Evolutionary conservation across 2,113 vertebrate species (phyloP).

Genomic region (Oenanthe melanoleuca): DNA sequence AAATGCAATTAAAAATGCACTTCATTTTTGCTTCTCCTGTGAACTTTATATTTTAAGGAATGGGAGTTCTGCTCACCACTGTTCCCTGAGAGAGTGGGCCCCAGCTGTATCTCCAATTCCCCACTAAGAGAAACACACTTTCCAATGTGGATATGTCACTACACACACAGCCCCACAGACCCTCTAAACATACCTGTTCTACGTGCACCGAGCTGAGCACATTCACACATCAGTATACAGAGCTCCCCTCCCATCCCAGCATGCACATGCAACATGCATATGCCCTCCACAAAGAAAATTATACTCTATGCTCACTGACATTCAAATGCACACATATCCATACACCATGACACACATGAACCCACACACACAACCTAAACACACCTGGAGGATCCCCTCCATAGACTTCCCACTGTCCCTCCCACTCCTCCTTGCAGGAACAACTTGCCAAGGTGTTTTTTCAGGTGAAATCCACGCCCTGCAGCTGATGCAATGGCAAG

Average conservation of each 20-base stretch:
- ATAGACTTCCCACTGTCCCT: slow-evolving; percentile 34
- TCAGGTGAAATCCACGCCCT: slow-evolving; percentile 69
- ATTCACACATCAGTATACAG: slow-evolving; percentile 1
- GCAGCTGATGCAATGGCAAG: slow-evolving; percentile 47
- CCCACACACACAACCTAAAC: slow-evolving; percentile 15
- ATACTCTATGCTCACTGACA: background rate
- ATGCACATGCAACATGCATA: background rate
- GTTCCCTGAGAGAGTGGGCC: background rate
- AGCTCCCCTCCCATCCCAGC: background rate
- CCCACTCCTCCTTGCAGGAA: slow-evolving; percentile 48
- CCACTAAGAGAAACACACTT: background rate
- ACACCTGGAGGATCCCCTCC: slow-evolving; percentile 22
- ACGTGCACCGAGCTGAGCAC: background rate
- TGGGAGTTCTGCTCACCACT: background rate
- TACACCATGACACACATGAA: background rate
- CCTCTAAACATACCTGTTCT: slow-evolving; percentile 29
- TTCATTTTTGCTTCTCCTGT: background rate
- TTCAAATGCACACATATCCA: background rate
- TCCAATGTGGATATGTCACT: fast-evolving
- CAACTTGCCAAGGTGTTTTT: slow-evolving; percentile 55
- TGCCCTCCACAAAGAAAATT: background rate
- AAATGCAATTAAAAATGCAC: background rate
- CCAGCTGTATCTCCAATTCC: background rate
- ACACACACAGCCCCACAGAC: background rate
- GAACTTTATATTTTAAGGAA: background rate